Evolutionary conservation across 2,113 vertebrate species (phyloP).

Genomic region (Ceyx margarethae): DNA sequence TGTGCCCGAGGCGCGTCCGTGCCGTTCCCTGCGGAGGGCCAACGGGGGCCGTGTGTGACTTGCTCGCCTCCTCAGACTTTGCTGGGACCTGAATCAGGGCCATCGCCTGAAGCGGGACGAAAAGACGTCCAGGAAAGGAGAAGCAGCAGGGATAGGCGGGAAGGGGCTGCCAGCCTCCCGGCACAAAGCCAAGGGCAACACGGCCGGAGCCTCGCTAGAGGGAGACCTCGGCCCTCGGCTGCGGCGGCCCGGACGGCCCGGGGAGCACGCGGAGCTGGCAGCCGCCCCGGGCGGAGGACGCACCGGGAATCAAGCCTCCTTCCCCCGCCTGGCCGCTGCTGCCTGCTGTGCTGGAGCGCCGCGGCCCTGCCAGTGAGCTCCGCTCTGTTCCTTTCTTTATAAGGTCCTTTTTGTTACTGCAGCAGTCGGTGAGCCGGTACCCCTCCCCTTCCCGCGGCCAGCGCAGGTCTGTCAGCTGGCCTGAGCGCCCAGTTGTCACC

Average conservation of each 20-base stretch:
- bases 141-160: not conserved
- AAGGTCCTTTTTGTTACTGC: conserved; percentile 2
- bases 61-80: not conserved
- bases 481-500: not conserved
- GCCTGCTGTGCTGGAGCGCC: not conserved
- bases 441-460: not conserved
- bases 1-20: not conserved
- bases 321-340: not conserved
- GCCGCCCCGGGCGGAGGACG: not conserved
- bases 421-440: not conserved
- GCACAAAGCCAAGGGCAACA: not conserved
- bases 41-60: not conserved
- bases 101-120: not conserved
- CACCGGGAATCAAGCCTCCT: not conserved
- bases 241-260: not conserved
- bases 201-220: not conserved
- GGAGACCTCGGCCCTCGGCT: not conserved
- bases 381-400: not conserved
- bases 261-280: not conserved
- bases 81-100: not conserved
- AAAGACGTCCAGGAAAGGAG: not conserved
- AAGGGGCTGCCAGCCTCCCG: not conserved
- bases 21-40: not conserved
- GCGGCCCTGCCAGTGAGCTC: not conserved
- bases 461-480: not conserved